Base-by-base conservation (phyloP, 37 sponge, comb jelly and placozoan genomes). In the Tethya wilhelma region DNA sequence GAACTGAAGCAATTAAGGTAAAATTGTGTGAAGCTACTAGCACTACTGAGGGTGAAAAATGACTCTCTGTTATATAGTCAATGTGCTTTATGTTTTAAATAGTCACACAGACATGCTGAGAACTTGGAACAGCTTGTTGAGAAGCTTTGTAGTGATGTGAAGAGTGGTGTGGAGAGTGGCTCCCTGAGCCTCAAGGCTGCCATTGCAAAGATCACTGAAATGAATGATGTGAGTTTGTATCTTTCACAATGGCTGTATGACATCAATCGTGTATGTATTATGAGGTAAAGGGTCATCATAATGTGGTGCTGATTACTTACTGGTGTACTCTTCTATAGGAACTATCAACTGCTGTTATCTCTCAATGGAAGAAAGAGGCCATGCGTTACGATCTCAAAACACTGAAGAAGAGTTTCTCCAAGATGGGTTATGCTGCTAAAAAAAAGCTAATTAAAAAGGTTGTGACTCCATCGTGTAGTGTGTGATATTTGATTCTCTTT, bases 361-460 rank as follows among this genome's bases (percentile, higher is more conserved):
- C 97, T 19, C 94, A 91, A 17, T 94, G 98, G 98, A 65, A 76
- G 44, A 94, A 89, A 59, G 98, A 97, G 22, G 69, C 56, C 33
- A 76, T 97, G 85, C 79, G 98, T 23, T 74, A 56, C 12, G 40
- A 71, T 39, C 76, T 97, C 63, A 82, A 89, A 37, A n/a, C 76
- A 25, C 66, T 92, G 59, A 97, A 94, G 79, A 92, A 94, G 58
- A 59, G 57, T 49, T 67, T 94, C 32, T 83, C 83, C 55, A 90
- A 97, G 2, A 65, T 64, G 1, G 96, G 94, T 41, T 58, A 71
- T 22, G 82, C 83, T 22, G 60, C 59, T 34, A 90, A 79, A 25
- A 79, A 81, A 20, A 88, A 72, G 64, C 86, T 80, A 2, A 69
- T 78, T 41, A 79, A 88, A 82, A 59, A 88, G 85, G 95, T 95